Conservation (phyloP, 1,140 invertebrate species). For the Lordiphosa clarofinis region DNA sequence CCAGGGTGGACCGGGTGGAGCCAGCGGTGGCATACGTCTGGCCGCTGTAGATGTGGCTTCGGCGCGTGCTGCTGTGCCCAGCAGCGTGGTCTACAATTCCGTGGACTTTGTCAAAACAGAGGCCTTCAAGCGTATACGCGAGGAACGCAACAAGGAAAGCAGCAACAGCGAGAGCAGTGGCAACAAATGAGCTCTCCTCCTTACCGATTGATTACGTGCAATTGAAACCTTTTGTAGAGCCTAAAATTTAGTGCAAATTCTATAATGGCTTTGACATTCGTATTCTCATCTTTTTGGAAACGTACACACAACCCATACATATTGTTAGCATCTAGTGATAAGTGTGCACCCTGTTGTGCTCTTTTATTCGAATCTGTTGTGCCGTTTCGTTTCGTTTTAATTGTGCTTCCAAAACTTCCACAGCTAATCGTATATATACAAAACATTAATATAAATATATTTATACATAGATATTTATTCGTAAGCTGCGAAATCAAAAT, state of each 20-base stretch:
- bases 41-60: conserved; percentile 35
- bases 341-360: conserved; percentile 16
- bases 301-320: conserved; percentile 19
- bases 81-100: conserved; percentile 89
- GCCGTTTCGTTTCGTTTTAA: conserved; percentile 19
- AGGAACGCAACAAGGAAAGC: conserved; percentile 85
- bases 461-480: conserved; percentile 7
- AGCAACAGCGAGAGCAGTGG: conserved; percentile 25
- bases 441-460: conserved; percentile 6
- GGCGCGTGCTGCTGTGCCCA: conserved; percentile 50
- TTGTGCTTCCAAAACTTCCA: conserved; percentile 60
- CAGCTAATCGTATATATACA: conserved; percentile 14
- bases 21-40: conserved; percentile 26
- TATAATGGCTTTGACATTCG: conserved; percentile 42
- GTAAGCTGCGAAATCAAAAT: conserved; percentile 44
- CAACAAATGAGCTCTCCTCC: conserved; percentile 8
- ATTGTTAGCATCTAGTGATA: conserved; percentile 12
- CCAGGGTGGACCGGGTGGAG: conserved; percentile 18
- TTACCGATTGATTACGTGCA: conserved; percentile 43
- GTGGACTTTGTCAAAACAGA: conserved; percentile 95
- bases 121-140: conserved; percentile 92
- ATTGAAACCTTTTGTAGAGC: conserved; percentile 44
- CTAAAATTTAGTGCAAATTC: conserved; percentile 51
- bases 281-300: conserved; percentile 8
- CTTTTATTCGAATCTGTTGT: conserved; percentile 20